phyloP scores from a whole-genome alignment of 2,888 invertebrate genomes.

The Drosophila limbata region DNA sequence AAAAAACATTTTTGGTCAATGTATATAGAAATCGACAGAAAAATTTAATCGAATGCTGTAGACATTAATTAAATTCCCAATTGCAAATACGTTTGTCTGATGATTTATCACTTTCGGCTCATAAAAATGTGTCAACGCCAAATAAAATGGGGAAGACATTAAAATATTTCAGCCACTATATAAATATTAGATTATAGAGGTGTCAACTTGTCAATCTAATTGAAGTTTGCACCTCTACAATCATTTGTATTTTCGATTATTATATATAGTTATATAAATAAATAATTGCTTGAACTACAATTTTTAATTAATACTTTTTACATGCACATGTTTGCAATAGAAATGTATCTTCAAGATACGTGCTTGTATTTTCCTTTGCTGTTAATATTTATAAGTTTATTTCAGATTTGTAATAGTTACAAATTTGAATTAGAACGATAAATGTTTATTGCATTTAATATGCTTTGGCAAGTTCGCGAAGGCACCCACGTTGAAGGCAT shows the following conservation, averaged over 20 bases:
- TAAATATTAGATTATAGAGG: neutral
- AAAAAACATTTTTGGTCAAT: constrained; percentile 13
- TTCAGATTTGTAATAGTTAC: constrained; percentile 15
- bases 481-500: constrained; percentile 39
- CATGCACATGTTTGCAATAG: neutral
- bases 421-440: constrained; percentile 32
- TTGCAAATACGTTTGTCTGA: constrained; percentile 64
- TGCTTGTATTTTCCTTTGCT: neutral
- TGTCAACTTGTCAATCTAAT: neutral
- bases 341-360: neutral
- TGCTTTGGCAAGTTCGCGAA: constrained; percentile 42
- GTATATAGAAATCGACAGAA: constrained; percentile 47
- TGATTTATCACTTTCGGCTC: constrained; percentile 71
- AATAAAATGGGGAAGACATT: constrained; percentile 19
- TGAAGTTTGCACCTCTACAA: neutral
- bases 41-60: constrained; percentile 26
- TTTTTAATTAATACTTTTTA: neutral
- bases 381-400: neutral
- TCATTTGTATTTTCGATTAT: neutral
- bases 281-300: neutral
- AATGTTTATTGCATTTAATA: constrained; percentile 48
- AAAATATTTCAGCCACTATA: constrained; percentile 1
- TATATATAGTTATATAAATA: neutral
- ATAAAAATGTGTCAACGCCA: constrained; percentile 30
- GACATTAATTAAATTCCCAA: constrained; percentile 63